These are phyloP conservation scores for Drosophila mojavensis DNA, from an alignment of 1,140 invertebrate species.

Conservation along the genomic window DNA sequence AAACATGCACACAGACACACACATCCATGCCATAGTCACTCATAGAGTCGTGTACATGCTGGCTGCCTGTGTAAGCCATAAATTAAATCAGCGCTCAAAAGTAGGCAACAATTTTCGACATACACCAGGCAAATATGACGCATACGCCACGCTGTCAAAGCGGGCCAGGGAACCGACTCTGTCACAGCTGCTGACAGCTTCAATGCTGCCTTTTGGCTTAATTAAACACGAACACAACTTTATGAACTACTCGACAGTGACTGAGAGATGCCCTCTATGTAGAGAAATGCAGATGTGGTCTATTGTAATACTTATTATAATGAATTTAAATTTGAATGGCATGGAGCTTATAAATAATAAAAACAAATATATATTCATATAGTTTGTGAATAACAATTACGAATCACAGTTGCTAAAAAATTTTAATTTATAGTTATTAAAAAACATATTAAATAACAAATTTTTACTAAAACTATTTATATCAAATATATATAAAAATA, in stretches of 20 bases:
- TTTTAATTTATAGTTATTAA: too few relatives aligned
- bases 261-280: neutral
- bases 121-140: constrained; percentile 11
- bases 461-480: too few relatives aligned
- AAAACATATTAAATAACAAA: too few relatives aligned
- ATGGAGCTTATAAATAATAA: neutral
- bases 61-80: constrained; percentile 7
- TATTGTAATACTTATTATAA: too few relatives aligned
- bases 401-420: too few relatives aligned
- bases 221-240: constrained; percentile 50
- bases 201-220: constrained; percentile 57
- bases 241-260: neutral
- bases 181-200: constrained; percentile 45
- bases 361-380: too few relatives aligned
- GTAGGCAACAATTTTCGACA: constrained; percentile 32
- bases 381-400: too few relatives aligned
- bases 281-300: too few relatives aligned
- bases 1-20: neutral
- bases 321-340: too few relatives aligned
- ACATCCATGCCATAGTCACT: neutral
- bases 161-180: constrained; percentile 4
- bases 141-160: constrained; percentile 30
- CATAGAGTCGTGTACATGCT: neutral
- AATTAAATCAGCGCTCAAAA: constrained; percentile 46
- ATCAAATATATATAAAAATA: too few relatives aligned